phyloP scores from a whole-genome alignment of 2,113 vertebrate genomes.

The Felis chaus region DNA sequence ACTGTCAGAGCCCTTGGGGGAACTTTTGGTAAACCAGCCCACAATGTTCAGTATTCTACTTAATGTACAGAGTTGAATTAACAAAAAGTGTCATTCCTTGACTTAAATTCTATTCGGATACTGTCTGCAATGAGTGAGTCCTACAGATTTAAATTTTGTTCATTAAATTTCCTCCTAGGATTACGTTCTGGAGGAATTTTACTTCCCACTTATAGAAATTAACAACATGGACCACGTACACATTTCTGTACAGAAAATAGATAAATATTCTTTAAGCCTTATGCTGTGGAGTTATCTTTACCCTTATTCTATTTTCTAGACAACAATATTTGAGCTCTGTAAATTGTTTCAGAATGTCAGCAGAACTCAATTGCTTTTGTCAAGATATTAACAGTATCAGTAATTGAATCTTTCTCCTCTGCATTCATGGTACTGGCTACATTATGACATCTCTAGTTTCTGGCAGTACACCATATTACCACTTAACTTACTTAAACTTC shows the following conservation, averaged over 20 bases:
- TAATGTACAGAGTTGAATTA: background rate
- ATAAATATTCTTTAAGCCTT: slow-evolving; percentile 10
- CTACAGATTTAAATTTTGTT: background rate
- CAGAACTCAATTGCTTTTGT: slow-evolving; percentile 68
- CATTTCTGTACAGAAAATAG: slow-evolving; percentile 9
- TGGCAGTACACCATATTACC: background rate
- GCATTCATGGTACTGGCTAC: background rate
- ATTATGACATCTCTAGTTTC: slow-evolving; percentile 48
- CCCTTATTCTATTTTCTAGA: slow-evolving; percentile 52
- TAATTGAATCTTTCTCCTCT: slow-evolving; percentile 68
- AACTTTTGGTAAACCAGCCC: background rate
- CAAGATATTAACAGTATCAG: slow-evolving; percentile 69
- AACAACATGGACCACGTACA: background rate
- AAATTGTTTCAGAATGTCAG: slow-evolving; percentile 71
- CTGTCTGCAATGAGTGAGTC: background rate
- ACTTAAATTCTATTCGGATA: slow-evolving; percentile 17
- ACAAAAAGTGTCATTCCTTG: background rate
- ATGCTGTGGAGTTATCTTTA: slow-evolving; percentile 47
- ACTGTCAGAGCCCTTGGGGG: background rate
- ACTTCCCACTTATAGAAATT: background rate
- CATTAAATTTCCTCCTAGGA: slow-evolving; percentile 1
- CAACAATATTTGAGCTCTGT: slow-evolving; percentile 61
- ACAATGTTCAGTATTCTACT: background rate
- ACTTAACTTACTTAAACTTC: slow-evolving; percentile 14
- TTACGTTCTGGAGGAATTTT: background rate